Conservation (phyloP, 2,888 invertebrate genomes). For the Eupithecia subfuscata region DNA sequence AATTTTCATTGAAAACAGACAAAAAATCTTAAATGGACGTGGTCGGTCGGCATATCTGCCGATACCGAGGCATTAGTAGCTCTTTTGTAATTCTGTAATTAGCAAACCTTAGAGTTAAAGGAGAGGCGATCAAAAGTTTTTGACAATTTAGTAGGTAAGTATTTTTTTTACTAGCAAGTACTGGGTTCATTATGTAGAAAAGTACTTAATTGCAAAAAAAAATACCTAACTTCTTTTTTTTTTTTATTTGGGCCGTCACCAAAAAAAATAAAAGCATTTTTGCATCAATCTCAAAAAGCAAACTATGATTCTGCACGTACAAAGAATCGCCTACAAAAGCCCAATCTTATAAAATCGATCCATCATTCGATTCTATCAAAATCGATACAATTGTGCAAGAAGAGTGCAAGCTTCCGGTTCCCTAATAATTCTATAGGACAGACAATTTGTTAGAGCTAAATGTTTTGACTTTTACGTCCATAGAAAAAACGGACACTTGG, state of each 20-base stretch:
- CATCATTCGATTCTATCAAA: constrained; percentile 40
- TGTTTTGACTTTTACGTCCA: constrained; percentile 73
- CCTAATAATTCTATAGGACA: constrained; percentile 40
- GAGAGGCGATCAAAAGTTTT: too few relatives aligned
- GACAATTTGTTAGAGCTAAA: constrained; percentile 67
- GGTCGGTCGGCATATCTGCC: too few relatives aligned
- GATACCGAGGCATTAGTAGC: too few relatives aligned
- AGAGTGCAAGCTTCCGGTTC: constrained; percentile 70
- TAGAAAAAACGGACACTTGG: constrained; percentile 63
- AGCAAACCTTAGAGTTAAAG: too few relatives aligned
- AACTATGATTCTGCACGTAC: constrained; percentile 11
- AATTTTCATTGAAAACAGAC: too few relatives aligned
- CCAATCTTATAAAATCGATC: constrained; percentile 45
- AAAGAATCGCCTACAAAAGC: constrained; percentile 47
- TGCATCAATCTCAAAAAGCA: constrained; percentile 3
- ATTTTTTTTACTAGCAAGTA: too few relatives aligned
- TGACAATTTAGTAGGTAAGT: too few relatives aligned
- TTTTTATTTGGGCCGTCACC: not conserved
- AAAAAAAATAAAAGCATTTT: not conserved
- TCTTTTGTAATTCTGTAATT: too few relatives aligned
- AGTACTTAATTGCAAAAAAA: too few relatives aligned
- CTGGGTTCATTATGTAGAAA: too few relatives aligned
- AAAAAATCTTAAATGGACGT: too few relatives aligned
- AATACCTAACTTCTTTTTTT: not conserved
- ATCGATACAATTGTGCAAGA: constrained; percentile 44